phyloP scores from a whole-genome alignment of 1,140 invertebrate species.

The Orchestia grillus region DNA sequence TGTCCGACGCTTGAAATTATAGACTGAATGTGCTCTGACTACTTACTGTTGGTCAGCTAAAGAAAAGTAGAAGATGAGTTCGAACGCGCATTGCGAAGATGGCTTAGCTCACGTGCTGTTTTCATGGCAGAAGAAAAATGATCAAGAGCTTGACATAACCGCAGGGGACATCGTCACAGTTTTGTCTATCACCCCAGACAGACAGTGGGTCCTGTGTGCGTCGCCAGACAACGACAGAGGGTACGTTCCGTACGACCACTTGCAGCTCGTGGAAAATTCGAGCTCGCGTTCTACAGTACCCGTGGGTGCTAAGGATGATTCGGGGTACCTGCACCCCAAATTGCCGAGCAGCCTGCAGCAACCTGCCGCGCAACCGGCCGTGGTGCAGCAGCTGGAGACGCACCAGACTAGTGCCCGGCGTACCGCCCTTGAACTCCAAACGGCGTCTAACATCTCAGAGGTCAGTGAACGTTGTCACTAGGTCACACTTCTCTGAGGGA shows the following conservation, averaged over 20 bases:
- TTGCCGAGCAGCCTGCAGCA: background rate
- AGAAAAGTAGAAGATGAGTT: background rate
- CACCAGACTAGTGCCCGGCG: background rate
- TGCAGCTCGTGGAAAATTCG: background rate
- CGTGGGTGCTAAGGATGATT: background rate
- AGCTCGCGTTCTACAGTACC: background rate
- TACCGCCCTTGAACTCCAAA: too few relatives aligned
- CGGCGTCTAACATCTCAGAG: background rate
- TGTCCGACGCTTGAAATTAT: background rate
- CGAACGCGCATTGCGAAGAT: background rate
- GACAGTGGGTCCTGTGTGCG: background rate
- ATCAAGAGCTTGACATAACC: background rate
- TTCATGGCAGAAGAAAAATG: slow-evolving; percentile 7
- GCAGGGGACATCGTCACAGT: background rate
- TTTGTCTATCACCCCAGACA: background rate
- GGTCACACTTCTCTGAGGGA: too few relatives aligned
- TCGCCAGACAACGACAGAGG: background rate
- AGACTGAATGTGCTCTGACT: background rate
- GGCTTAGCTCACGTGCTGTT: background rate
- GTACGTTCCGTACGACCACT: background rate
- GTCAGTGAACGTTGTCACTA: background rate
- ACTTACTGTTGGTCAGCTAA: background rate
- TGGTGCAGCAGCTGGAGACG: background rate
- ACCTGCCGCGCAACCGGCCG: background rate
- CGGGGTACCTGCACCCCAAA: background rate